These are phyloP conservation scores for Entomyzon cyanotis DNA, from an alignment of 2,113 vertebrate species.

Conservation along the genomic window DNA sequence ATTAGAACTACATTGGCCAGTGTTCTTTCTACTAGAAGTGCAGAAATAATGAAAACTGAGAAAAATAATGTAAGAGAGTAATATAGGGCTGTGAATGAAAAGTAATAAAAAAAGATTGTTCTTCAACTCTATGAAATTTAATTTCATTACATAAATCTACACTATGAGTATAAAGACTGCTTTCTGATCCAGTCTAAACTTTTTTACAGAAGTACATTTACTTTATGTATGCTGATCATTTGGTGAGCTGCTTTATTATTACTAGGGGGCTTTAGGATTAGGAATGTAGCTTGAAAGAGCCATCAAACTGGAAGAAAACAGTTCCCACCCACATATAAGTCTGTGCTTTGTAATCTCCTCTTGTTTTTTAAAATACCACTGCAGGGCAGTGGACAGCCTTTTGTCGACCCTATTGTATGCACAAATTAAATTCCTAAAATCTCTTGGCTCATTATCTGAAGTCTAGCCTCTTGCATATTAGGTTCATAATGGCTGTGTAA, in stretches of 20 bases:
- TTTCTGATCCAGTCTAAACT: background rate
- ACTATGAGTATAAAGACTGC: background rate
- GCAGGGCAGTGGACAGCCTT: background rate
- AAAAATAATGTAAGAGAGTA: background rate
- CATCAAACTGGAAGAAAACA: slow-evolving; percentile 51
- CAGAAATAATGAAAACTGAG: background rate
- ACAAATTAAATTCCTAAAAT: slow-evolving; percentile 57
- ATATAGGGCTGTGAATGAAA: background rate
- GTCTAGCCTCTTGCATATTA: slow-evolving; percentile 42
- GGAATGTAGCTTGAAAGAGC: slow-evolving; percentile 32
- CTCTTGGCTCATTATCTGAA: slow-evolving; percentile 53
- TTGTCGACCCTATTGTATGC: slow-evolving; percentile 18
- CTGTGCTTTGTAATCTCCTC: slow-evolving; percentile 26
- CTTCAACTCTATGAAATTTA: background rate
- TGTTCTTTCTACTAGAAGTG: background rate
- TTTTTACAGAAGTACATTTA: background rate
- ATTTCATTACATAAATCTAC: background rate
- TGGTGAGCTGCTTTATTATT: slow-evolving; percentile 12
- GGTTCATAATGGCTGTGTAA: slow-evolving; percentile 32
- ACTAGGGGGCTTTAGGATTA: slow-evolving; percentile 24
- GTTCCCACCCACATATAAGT: slow-evolving; percentile 24
- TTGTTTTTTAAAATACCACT: slow-evolving; percentile 9
- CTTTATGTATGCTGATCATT: background rate
- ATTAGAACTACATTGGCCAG: background rate
- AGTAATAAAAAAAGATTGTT: background rate